Evolutionary conservation across 2,113 vertebrate genomes (phyloP).

Genomic region (Zapornia atra): DNA sequence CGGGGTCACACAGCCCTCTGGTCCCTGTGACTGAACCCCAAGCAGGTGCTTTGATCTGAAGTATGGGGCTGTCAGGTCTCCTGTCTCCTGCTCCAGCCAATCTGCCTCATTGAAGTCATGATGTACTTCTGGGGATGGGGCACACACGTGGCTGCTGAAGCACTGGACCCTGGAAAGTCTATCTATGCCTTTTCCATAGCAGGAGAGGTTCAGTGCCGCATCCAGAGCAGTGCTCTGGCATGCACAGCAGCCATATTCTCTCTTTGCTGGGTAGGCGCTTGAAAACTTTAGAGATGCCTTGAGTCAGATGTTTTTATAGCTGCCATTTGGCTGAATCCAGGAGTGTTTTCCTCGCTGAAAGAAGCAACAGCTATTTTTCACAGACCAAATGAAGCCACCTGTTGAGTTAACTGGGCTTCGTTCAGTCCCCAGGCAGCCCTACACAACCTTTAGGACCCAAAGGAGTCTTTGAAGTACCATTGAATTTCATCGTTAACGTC

Average conservation of each 20-base stretch:
- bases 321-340: neutral
- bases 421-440: neutral
- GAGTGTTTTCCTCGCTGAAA: neutral
- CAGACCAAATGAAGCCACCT: conserved; percentile 27
- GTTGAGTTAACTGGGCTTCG: conserved; percentile 5
- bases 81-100: neutral
- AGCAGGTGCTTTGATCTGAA: neutral
- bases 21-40: neutral
- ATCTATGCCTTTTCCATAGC: neutral
- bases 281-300: neutral
- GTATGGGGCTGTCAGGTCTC: neutral
- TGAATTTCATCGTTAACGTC: conserved; percentile 57
- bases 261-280: neutral
- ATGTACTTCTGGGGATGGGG: accelerated
- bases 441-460: conserved; percentile 19
- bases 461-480: conserved; percentile 62
- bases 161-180: neutral
- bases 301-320: neutral
- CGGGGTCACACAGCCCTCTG: neutral
- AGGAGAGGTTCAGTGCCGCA: neutral
- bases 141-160: accelerated
- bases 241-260: accelerated
- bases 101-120: neutral
- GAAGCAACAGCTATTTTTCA: conserved; percentile 21
- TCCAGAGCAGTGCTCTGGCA: accelerated